Base-by-base conservation (phyloP, 2,797 vertebrate species). In the Aselliscus stoliczkanus region DNA sequence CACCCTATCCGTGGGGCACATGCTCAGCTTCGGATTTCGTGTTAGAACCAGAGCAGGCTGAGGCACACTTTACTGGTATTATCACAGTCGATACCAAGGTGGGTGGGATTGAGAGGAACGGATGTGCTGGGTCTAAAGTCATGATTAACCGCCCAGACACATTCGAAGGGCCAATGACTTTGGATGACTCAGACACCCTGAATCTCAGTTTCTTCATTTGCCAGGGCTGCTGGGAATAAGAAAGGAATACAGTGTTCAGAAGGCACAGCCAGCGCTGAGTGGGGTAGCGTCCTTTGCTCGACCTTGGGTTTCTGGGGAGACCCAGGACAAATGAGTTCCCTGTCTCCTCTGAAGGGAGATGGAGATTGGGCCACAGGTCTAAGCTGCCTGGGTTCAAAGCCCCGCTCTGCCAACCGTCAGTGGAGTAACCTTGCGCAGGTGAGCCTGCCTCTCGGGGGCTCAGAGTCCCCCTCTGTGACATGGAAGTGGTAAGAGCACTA, bases 181-280 rank as follows among this genome's bases (percentile, higher is more conserved):
- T 25, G 31, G 85, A 25, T 12, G 21, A 69, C 12, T 37, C 1
- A 3, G 39, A 31, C 21, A 27, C 23, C 29, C 12, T 1, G 2
- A 60, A 44, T 58, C 29, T 31, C 21, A 37, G 52, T 10, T 13
- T 56, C n/a, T 58, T 6, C 15, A 15, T 20, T 54, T 2, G 14
- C 60, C 27, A 12, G 47, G 56, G 37, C 62, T 27, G 2, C 1
- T 7, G 47, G 76, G 58, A 73, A 8, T 1, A 20, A 44, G 81
- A 42, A 11, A 67, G 0, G 3, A 23, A 29, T 0, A 0, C 2
- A 3, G 62, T 60, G 7, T 27, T 52, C 0, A 5, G 47, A 1
- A 2, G 12, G 56, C n/a, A n/a, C 27, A 3, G 15, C 8, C 2
- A 11, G 64, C 18, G 47, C 86, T 2, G 11, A 29, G 37, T 12